phyloP scores from a whole-genome alignment of 2,888 invertebrate species.

The Fragum whitleyi region DNA sequence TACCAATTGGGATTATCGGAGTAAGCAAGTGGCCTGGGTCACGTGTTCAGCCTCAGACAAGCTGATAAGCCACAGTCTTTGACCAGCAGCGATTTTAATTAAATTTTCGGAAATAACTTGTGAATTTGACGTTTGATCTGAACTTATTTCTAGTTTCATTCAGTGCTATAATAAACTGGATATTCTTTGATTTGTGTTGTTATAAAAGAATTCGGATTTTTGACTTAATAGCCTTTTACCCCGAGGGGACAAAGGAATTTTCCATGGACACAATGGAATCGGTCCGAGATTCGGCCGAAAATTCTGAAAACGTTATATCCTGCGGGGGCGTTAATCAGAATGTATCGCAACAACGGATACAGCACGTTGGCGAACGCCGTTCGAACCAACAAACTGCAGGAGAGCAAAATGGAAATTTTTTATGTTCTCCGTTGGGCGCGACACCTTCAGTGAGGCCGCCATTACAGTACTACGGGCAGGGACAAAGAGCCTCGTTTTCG shows the following conservation, averaged over 20 bases:
- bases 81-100: background rate
- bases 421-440: background rate
- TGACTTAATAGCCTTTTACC: background rate
- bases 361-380: background rate
- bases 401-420: background rate
- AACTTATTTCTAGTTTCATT: background rate
- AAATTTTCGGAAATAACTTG: background rate
- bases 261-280: background rate
- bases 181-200: background rate
- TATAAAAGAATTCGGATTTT: background rate
- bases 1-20: slow-evolving; percentile 10
- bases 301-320: background rate
- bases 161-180: background rate
- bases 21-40: slow-evolving; percentile 16
- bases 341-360: background rate
- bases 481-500: slow-evolving; percentile 4
- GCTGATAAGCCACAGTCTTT: slow-evolving; percentile 19
- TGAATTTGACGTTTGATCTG: background rate
- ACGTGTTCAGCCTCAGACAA: slow-evolving; percentile 12
- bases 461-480: background rate
- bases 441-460: background rate
- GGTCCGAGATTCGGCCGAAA: background rate
- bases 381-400: background rate
- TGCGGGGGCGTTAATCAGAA: background rate
- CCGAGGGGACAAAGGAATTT: background rate